Evolutionary conservation across 2,113 vertebrate genomes (phyloP).

Genomic region (Canis aureus): DNA sequence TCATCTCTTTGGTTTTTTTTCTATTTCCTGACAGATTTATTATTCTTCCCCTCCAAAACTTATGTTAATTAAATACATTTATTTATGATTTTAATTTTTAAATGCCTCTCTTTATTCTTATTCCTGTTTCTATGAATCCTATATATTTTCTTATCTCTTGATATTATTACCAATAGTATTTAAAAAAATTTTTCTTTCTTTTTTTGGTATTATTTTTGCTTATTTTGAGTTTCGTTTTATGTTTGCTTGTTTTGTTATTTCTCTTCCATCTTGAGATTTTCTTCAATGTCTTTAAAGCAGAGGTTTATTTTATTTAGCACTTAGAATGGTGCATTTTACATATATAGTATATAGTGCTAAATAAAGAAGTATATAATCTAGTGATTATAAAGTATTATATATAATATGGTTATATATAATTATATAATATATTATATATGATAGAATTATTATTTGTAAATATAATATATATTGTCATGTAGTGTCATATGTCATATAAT

Average conservation of each 20-base stretch:
- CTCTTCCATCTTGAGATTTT: background rate
- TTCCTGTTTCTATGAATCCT: background rate
- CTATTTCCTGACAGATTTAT: background rate
- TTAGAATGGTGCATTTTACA: background rate
- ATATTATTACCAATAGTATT: background rate
- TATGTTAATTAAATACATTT: background rate
- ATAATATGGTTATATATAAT: background rate
- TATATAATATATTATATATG: background rate
- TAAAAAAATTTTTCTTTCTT: background rate
- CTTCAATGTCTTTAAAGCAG: background rate
- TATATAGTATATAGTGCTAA: background rate
- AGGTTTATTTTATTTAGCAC: constrained; percentile 24
- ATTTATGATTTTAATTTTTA: constrained; percentile 18
- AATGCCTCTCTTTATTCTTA: background rate
- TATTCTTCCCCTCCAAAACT: background rate
- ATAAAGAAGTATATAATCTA: background rate
- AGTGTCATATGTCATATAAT: background rate
- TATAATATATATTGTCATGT: background rate
- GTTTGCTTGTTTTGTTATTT: background rate
- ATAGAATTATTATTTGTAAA: background rate
- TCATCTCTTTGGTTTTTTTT: background rate
- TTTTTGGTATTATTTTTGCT: background rate
- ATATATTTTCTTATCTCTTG: background rate
- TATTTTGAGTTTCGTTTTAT: background rate
- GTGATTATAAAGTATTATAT: background rate